A percentile compares a stretch with the other conserved stretches of the same genome.
phyloP scores from a whole-genome alignment of 2,113 vertebrate species.

The Scolopax mira region DNA sequence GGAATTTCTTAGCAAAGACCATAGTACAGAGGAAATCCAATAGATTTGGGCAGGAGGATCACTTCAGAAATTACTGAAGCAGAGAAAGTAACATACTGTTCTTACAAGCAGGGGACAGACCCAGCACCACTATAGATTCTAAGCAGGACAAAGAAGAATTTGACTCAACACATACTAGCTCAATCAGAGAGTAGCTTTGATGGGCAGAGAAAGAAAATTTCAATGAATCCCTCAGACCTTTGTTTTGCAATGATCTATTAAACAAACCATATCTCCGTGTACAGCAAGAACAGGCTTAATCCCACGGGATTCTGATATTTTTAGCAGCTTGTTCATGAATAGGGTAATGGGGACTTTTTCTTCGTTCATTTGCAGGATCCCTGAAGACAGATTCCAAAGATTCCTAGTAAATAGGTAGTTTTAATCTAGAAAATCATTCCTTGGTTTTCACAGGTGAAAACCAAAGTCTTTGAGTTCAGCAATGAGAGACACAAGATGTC shows the following conservation, averaged over 20 bases:
- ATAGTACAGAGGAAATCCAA: neutral
- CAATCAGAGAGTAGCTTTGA: neutral
- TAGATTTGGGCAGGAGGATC: neutral
- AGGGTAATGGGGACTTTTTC: neutral
- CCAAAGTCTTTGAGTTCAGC: neutral
- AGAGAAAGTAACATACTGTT: neutral
- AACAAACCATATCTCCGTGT: neutral
- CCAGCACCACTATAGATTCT: neutral
- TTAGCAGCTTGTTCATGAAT: neutral
- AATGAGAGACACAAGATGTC: neutral
- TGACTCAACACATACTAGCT: neutral
- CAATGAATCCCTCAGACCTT: neutral
- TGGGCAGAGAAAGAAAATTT: conserved; percentile 5
- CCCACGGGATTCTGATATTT: neutral
- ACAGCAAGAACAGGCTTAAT: neutral
- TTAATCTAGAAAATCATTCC: too few species aligned
- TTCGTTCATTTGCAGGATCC: neutral
- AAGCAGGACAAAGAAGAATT: neutral
- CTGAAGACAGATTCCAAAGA: neutral
- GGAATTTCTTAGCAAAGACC: neutral
- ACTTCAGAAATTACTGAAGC: neutral
- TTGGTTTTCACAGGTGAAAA: neutral
- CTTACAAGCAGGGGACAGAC: neutral
- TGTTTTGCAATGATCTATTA: conserved; percentile 12
- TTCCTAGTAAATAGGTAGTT: neutral